A percentile compares a stretch with the other conserved stretches of the same genome.
phyloP scores from a whole-genome alignment of 2,113 vertebrate species.

The Toxostoma redivivum region DNA sequence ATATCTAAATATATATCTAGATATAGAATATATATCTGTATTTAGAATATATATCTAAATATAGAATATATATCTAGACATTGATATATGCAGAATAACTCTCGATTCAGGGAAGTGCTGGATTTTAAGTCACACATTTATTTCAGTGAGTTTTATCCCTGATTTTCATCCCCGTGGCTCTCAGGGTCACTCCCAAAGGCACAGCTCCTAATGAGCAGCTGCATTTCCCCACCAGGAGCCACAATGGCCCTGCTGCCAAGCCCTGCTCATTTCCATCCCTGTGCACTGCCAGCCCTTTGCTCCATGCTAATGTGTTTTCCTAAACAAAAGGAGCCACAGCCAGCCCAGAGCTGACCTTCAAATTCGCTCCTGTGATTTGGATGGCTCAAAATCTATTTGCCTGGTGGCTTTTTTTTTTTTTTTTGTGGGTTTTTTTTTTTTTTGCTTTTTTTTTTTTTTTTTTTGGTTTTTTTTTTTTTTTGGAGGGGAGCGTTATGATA shows the following conservation, averaged over 20 bases:
- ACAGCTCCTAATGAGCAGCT: constrained; percentile 62
- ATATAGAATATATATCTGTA: no score
- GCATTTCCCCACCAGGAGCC: constrained; percentile 46
- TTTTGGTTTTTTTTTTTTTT: not conserved
- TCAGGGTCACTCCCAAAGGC: constrained; percentile 59
- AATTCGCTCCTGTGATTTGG: not conserved
- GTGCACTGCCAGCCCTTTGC: constrained; percentile 33
- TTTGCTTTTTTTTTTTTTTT: not conserved
- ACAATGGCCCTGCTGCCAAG: not conserved
- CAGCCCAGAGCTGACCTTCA: constrained; percentile 32
- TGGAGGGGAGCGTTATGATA: no score
- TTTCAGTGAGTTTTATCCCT: not conserved
- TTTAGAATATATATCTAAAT: no score
- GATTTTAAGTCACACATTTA: accelerated
- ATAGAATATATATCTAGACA: no score
- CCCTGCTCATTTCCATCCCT: constrained; percentile 63
- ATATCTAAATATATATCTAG: no score
- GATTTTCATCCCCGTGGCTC: constrained; percentile 13
- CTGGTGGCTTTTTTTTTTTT: not conserved
- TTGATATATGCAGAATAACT: no score
- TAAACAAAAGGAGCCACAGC: constrained; percentile 42
- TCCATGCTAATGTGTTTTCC: constrained; percentile 20
- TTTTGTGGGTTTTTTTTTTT: no score
- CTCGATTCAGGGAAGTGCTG: no score
- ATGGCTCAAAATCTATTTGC: not conserved